Percentiles rank a stretch among this genome's conserved stretches.
Evolutionary conservation across 2,888 invertebrate genomes (phyloP).

Genomic region (Bimastos eiseni): DNA sequence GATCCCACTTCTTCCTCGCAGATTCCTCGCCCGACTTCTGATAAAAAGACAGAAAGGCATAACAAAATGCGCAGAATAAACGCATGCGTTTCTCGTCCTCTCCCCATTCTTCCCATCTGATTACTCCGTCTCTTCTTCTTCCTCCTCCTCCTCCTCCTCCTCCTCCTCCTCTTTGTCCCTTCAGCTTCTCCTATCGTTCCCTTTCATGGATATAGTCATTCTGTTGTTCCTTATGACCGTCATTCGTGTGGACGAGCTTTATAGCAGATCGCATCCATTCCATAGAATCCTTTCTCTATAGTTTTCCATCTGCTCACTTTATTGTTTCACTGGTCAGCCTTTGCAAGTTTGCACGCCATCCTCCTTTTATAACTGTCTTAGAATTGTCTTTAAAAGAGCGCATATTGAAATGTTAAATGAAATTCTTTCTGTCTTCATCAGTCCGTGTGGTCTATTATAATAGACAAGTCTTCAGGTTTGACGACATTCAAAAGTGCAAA

Average conservation of each 20-base stretch:
- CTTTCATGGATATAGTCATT: background rate
- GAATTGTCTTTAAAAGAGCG: too few species aligned
- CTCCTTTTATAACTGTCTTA: too few species aligned
- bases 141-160: background rate
- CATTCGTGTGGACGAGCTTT: background rate
- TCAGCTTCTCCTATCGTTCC: background rate
- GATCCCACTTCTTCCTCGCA: background rate
- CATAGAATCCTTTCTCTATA: too few species aligned
- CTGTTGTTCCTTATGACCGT: background rate
- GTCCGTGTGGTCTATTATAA: too few species aligned
- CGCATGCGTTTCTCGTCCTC: background rate
- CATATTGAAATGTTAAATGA: too few species aligned
- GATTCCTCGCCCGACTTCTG: background rate
- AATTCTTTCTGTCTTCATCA: too few species aligned
- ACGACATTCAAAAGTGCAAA: too few species aligned
- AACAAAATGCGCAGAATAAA: too few species aligned
- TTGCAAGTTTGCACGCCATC: too few species aligned
- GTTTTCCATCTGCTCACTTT: too few species aligned
- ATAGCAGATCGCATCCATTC: background rate
- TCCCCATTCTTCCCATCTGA: background rate
- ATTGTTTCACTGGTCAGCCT: too few species aligned
- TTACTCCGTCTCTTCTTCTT: background rate
- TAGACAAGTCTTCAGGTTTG: too few species aligned
- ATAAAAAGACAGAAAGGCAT: background rate
- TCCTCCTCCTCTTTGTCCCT: background rate